Evolutionary conservation across 2,888 invertebrate genomes (phyloP), one percentile per base, ranked within the genome.

Genomic region (Nycteola revayana): DNA sequence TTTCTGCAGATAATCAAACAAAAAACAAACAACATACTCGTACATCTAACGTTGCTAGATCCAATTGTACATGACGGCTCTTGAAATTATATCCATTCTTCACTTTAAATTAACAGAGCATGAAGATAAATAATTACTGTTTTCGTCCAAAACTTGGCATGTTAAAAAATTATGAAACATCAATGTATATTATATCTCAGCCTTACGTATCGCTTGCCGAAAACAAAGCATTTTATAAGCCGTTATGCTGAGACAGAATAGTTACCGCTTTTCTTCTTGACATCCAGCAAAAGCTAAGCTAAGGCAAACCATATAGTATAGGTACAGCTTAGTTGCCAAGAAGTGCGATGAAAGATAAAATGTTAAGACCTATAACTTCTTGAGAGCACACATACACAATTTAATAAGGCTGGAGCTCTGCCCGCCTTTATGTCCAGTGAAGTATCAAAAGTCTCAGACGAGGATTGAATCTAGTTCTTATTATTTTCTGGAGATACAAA

Each of bases 221-320:
- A 57, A 53, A 57, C 54, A 56, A 56, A 53, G 54, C 42, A 45
- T 14, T 32, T 45, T 27, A 37, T 35, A 48, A 41, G 33, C 48
- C 53, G 50, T 57, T 57, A 56, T 30, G 9, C 23, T 32, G 25
- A 43, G 48, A 45, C 27, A 39, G 24, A n/a, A 25, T 10, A 28
- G 10, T 34, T 31, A 37, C 28, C 29, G 28, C 23, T 24, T 30
- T 2, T 28, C 10, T n/a, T 29, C 22, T 17, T 9, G 7, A 3
- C 0, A 3, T 5, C 33, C 32, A 53, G 7, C 5, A 10, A 9
- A 1, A 42, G 39, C 42, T 31, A 28, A 10, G 25, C 31, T 9
- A 2, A 14, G n/a, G n/a, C n/a, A n/a, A n/a, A n/a, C n/a, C n/a
- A n/a, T n/a, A n/a, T n/a, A n/a, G n/a, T n/a, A n/a, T n/a, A n/a